Evolutionary conservation across 2,888 invertebrate genomes (phyloP), one percentile per base, ranked within the genome.

Genomic region (Lingula anatina): DNA sequence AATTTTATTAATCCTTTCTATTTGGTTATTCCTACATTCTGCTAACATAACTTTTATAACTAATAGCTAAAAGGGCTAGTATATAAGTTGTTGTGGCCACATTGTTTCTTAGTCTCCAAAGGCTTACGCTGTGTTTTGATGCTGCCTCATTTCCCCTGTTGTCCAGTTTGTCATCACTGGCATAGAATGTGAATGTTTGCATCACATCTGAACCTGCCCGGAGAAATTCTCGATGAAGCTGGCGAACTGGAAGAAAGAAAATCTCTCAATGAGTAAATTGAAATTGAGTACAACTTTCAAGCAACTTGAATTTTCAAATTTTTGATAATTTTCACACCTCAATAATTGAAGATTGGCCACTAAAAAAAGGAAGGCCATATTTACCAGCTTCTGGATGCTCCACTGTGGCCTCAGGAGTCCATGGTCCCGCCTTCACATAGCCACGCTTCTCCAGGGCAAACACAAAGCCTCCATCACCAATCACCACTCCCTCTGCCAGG

Each of bases 351-450:
- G n/a, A n/a, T n/a, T n/a, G n/a, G n/a, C n/a, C n/a, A n/a, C n/a
- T n/a, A n/a, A n/a, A n/a, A n/a, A n/a, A n/a, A n/a, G n/a, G n/a
- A n/a, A n/a, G n/a, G n/a, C n/a, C n/a, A n/a, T n/a, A n/a, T 47
- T 47, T 45, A 73, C 74, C 75, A 26, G 75, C 77, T 44, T 79
- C 76, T 3, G 78, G 78, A 51, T 78, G 57, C 53, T 79, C 77
- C 2, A 77, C 61, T 7, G 63, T 61, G 7, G 70, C 77, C 52
- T 78, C 78, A 0, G 78, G 78, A 2, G 78, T 78, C 76, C 77
- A 78, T n/a, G 78, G 76, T n/a, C 78, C 78, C 4, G 78, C 78
- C 56, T 77, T 75, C 18, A 78, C 75, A 50, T 78, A 78, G 9
- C 78, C 78, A 28, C 78, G 55, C 55, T 78, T 78, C 58, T 78